Conservation (phyloP, 2,888 invertebrate genomes). For the Clitarchus hookeri region DNA sequence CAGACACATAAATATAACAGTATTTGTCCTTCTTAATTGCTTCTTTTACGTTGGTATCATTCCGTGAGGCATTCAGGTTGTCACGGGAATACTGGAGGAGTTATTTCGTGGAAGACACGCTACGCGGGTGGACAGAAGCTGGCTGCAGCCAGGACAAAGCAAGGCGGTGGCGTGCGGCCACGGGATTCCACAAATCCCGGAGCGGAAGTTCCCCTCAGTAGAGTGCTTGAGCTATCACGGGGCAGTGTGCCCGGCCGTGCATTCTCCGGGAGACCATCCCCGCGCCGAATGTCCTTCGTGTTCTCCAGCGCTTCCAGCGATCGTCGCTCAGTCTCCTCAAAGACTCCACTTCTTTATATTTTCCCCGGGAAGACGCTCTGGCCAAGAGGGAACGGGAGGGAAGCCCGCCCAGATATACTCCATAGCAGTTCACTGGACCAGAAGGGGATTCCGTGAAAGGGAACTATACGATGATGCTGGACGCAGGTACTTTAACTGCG, state of each 20-base stretch:
- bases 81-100: no score
- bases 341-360: background rate
- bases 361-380: background rate
- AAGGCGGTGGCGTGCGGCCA: no score
- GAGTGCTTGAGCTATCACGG: background rate
- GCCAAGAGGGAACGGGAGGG: background rate
- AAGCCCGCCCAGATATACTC: background rate
- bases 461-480: constrained; percentile 7
- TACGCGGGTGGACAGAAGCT: no score
- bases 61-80: no score
- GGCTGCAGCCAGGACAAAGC: no score
- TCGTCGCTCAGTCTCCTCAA: background rate
- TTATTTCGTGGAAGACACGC: no score
- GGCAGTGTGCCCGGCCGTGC: background rate
- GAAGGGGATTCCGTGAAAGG: constrained; percentile 7
- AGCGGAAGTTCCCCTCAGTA: background rate
- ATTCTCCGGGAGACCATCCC: background rate
- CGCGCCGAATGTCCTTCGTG: background rate
- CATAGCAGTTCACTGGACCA: constrained; percentile 2
- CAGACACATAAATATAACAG: no score
- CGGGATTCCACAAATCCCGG: no score
- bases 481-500: constrained; percentile 11
- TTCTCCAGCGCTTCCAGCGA: background rate
- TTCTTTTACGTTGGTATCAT: no score
- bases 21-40: no score